Percentiles rank a stretch among this genome's conserved stretches.
These are phyloP conservation scores for Archivesica marissinica DNA, from an alignment of 1,140 invertebrate species.

Conservation along the genomic window DNA sequence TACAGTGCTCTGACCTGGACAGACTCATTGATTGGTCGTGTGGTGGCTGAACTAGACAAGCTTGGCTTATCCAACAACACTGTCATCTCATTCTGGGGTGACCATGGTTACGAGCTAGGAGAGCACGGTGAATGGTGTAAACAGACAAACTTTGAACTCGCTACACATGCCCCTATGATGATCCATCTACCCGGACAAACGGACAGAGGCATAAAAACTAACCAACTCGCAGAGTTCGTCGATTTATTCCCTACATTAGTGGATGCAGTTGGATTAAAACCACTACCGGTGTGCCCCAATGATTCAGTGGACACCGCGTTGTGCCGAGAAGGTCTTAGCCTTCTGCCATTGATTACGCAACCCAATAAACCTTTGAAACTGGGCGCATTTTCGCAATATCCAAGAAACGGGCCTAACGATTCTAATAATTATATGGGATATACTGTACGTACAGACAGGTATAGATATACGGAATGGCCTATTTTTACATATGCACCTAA, in stretches of 20 bases:
- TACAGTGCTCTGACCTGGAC: slow-evolving; percentile 91
- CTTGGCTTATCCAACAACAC: slow-evolving; percentile 87
- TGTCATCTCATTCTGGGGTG: slow-evolving; percentile 91
- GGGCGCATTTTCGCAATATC: slow-evolving; percentile 63
- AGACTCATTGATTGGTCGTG: slow-evolving; percentile 90
- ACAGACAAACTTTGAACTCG: slow-evolving; percentile 94
- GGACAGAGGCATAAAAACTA: slow-evolving; percentile 74
- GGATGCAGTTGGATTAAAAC: slow-evolving; percentile 87
- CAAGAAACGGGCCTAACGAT: slow-evolving; percentile 84
- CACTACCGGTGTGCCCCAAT: slow-evolving; percentile 85
- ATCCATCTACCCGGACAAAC: slow-evolving; percentile 38
- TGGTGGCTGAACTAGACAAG: slow-evolving; percentile 87
- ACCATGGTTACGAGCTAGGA: slow-evolving; percentile 95
- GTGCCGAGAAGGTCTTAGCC: slow-evolving; percentile 90
- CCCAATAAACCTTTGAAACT: slow-evolving; percentile 50
- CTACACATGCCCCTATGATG: slow-evolving; percentile 75
- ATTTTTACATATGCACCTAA: slow-evolving; percentile 75
- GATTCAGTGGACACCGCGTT: slow-evolving; percentile 80
- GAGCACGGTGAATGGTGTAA: slow-evolving; percentile 94
- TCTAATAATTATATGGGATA: slow-evolving; percentile 93
- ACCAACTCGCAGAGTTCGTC: slow-evolving; percentile 88
- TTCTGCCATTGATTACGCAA: slow-evolving; percentile 80
- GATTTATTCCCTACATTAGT: slow-evolving; percentile 94
- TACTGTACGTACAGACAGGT: slow-evolving; percentile 88
- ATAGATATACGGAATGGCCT: slow-evolving; percentile 92